A percentile compares a stretch with the other conserved stretches of the same genome.
These are phyloP conservation scores for Drosophila imparisetae DNA, from an alignment of 2,888 invertebrate species.

Conservation along the genomic window DNA sequence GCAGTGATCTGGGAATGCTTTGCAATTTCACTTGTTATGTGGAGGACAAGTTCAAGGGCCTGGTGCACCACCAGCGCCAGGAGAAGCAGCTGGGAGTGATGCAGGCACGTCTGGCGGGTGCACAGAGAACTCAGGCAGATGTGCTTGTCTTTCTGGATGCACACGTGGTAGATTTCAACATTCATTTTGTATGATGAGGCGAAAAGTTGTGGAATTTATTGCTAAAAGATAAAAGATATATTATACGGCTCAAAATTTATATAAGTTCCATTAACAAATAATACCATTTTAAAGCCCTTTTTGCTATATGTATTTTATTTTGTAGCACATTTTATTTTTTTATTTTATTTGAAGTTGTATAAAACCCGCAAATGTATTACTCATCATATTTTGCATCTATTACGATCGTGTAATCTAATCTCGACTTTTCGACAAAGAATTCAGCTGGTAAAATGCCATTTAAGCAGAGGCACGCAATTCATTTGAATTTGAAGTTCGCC, in stretches of 20 bases:
- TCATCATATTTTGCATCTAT: neutral
- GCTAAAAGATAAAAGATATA: slow-evolving; percentile 49
- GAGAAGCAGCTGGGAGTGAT: slow-evolving; percentile 86
- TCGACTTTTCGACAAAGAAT: neutral
- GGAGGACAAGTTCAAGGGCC: slow-evolving; percentile 20
- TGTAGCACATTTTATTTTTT: neutral
- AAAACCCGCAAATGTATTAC: too few relatives aligned
- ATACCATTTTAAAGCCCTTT: neutral
- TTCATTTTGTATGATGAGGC: slow-evolving; percentile 82
- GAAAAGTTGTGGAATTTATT: slow-evolving; percentile 84
- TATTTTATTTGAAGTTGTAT: too few relatives aligned
- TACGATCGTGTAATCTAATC: neutral
- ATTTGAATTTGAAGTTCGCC: neutral
- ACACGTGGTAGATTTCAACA: slow-evolving; percentile 87
- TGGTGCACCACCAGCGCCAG: slow-evolving; percentile 84
- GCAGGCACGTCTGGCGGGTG: slow-evolving; percentile 70
- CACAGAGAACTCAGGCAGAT: slow-evolving; percentile 87
- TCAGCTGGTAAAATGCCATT: neutral
- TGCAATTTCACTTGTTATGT: slow-evolving; percentile 26
- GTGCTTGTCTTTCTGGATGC: slow-evolving; percentile 95
- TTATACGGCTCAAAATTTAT: neutral
- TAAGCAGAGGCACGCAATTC: neutral
- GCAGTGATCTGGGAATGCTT: slow-evolving; percentile 41
- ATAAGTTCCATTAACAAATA: neutral
- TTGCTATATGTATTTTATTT: neutral